These are phyloP conservation scores for Archaeoteleia sp. DNA, from an alignment of 2,888 invertebrate genomes.

Conservation along the genomic window DNA sequence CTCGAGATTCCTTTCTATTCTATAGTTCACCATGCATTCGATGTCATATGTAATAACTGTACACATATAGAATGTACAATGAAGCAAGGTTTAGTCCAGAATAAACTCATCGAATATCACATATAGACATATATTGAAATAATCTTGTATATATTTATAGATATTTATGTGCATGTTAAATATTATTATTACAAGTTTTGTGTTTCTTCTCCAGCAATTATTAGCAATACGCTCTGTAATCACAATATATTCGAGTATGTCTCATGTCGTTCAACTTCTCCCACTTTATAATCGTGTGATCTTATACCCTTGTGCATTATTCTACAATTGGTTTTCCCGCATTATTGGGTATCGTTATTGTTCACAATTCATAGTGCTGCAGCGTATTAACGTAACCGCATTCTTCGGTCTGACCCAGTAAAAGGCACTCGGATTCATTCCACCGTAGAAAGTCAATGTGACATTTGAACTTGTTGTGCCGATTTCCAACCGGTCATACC, in stretches of 20 bases:
- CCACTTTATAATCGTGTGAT: too few species aligned
- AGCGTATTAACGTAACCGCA: constrained; percentile 24
- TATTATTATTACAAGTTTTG: too few species aligned
- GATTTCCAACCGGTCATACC: constrained; percentile 23
- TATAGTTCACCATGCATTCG: constrained; percentile 32
- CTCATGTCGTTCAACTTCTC: too few species aligned
- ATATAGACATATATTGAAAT: too few species aligned
- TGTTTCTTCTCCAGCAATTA: too few species aligned
- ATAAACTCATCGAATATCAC: too few species aligned
- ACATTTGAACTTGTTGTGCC: constrained; percentile 33
- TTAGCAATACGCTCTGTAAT: too few species aligned
- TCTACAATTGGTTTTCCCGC: constrained; percentile 5
- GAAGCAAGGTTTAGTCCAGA: constrained; percentile 6
- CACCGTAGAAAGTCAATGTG: constrained; percentile 44
- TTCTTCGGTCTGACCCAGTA: constrained; percentile 38
- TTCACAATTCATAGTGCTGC: constrained; percentile 6
- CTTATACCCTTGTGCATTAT: too few species aligned
- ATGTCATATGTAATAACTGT: constrained; percentile 29
- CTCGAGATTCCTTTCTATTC: constrained; percentile 32
- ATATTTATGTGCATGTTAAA: too few species aligned
- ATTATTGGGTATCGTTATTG: constrained; percentile 13
- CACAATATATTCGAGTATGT: too few species aligned
- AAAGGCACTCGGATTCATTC: constrained; percentile 34
- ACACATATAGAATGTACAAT: constrained; percentile 13
- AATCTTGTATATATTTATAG: too few species aligned